phyloP scores from a whole-genome alignment of 2,888 invertebrate genomes.

The Digitonthophagus gazella region DNA sequence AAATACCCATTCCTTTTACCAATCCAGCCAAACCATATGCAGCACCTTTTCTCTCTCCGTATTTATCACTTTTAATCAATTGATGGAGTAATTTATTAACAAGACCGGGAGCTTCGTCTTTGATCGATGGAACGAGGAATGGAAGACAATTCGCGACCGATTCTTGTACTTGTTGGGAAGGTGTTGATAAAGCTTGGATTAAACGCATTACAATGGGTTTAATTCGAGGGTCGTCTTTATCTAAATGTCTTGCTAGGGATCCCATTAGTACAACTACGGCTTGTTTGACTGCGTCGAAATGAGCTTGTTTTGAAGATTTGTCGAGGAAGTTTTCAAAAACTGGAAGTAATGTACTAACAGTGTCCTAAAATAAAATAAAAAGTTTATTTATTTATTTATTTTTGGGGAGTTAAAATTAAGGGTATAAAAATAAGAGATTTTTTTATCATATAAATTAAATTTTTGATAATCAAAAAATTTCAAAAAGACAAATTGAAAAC shows the following conservation, averaged over 20 bases:
- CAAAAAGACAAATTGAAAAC: background rate
- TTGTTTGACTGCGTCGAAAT: slow-evolving; percentile 90
- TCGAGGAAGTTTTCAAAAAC: slow-evolving; percentile 93
- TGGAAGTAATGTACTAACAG: slow-evolving; percentile 74
- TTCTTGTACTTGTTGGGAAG: slow-evolving; percentile 86
- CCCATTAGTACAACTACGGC: slow-evolving; percentile 97
- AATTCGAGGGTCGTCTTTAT: slow-evolving; percentile 83
- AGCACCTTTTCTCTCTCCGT: slow-evolving; percentile 91
- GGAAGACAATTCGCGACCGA: slow-evolving; percentile 96
- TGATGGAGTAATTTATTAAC: slow-evolving; percentile 84
- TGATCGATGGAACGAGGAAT: slow-evolving; percentile 87
- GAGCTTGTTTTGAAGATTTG: slow-evolving; percentile 86
- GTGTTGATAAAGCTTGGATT: slow-evolving; percentile 89
- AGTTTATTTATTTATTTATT: too few species aligned
- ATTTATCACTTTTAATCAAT: slow-evolving; percentile 86
- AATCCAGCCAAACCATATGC: slow-evolving; percentile 96
- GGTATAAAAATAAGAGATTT: too few species aligned
- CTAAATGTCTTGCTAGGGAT: slow-evolving; percentile 92
- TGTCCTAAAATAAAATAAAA: slow-evolving; percentile 52
- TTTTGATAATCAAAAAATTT: slow-evolving; percentile 4
- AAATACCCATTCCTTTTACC: slow-evolving; percentile 95
- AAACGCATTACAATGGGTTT: slow-evolving; percentile 92
- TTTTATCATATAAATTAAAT: too few species aligned
- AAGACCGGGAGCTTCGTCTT: slow-evolving; percentile 84
- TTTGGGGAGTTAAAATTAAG: too few species aligned